A percentile compares a stretch with the other conserved stretches of the same genome.
Evolutionary conservation across 2,888 invertebrate genomes (phyloP).

Genomic region (Corbicula japonica): DNA sequence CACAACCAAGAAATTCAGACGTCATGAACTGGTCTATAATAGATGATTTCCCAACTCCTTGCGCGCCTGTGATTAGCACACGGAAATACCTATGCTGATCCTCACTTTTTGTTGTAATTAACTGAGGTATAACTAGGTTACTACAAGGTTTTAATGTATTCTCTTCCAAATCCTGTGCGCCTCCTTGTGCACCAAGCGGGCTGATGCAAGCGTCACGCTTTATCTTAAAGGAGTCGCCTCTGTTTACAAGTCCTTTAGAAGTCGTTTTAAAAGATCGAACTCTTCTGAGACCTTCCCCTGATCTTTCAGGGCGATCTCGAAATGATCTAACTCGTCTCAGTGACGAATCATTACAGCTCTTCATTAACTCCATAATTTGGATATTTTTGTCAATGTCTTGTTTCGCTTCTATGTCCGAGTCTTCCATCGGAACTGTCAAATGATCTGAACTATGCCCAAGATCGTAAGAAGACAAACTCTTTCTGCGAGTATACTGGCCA

Average conservation of each 20-base stretch:
- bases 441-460: too few relatives aligned
- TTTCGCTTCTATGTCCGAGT: too few relatives aligned
- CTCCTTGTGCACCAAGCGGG: too few relatives aligned
- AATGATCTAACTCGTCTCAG: neutral
- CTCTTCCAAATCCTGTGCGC: too few relatives aligned
- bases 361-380: too few relatives aligned
- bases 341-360: too few relatives aligned
- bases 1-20: conserved; percentile 90
- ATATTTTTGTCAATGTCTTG: too few relatives aligned
- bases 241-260: conserved; percentile 92
- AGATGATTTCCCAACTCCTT: conserved; percentile 91
- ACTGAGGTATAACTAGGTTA: conserved; percentile 1
- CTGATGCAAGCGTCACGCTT: neutral
- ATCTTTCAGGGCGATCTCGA: neutral
- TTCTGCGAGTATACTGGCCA: too few relatives aligned
- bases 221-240: conserved; percentile 90
- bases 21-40: conserved; percentile 91
- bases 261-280: conserved; percentile 97
- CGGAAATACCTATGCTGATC: conserved; percentile 86
- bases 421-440: too few relatives aligned
- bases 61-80: conserved; percentile 90
- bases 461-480: too few relatives aligned
- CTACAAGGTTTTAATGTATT: conserved; percentile 8
- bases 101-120: conserved; percentile 6
- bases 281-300: conserved; percentile 86